Evolutionary conservation across 2,797 vertebrate species (phyloP).

Genomic region (Rhabdophis nuchalis): DNA sequence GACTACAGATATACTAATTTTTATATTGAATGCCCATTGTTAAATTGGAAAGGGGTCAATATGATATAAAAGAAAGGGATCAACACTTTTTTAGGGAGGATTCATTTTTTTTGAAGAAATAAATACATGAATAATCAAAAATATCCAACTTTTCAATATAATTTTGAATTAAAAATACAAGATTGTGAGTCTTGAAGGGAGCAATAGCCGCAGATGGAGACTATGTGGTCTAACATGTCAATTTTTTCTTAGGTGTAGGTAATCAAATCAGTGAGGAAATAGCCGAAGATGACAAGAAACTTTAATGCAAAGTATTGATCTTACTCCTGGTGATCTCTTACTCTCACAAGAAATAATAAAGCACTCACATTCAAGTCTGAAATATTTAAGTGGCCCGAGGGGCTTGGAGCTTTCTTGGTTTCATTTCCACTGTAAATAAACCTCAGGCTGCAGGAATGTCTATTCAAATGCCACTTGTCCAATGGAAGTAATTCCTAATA

Average conservation of each 20-base stretch:
- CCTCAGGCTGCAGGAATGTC: constrained; percentile 62
- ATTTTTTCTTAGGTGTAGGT: constrained; percentile 18
- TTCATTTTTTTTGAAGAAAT: neutral
- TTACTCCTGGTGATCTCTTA: constrained; percentile 48
- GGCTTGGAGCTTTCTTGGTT: constrained; percentile 60
- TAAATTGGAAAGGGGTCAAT: neutral
- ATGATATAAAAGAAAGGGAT: neutral
- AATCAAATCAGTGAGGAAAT: constrained; percentile 39
- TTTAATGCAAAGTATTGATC: constrained; percentile 57
- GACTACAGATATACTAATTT: neutral
- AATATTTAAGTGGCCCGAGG: constrained; percentile 55
- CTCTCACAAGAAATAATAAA: constrained; percentile 65
- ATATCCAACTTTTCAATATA: neutral
- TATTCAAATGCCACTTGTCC: constrained; percentile 65
- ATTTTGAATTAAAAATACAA: neutral
- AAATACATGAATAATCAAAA: neutral
- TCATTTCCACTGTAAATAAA: constrained; percentile 70
- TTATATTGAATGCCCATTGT: neutral
- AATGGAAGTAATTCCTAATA: constrained; percentile 66
- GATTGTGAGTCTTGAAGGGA: neutral
- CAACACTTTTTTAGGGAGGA: neutral
- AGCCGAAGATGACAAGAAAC: constrained; percentile 55
- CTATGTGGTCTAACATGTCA: constrained; percentile 23
- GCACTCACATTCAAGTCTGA: constrained; percentile 58
- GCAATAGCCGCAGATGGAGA: constrained; percentile 12